Evolutionary conservation across 2,113 vertebrate species (phyloP).

Genomic region (Myrmophylax atrothorax): DNA sequence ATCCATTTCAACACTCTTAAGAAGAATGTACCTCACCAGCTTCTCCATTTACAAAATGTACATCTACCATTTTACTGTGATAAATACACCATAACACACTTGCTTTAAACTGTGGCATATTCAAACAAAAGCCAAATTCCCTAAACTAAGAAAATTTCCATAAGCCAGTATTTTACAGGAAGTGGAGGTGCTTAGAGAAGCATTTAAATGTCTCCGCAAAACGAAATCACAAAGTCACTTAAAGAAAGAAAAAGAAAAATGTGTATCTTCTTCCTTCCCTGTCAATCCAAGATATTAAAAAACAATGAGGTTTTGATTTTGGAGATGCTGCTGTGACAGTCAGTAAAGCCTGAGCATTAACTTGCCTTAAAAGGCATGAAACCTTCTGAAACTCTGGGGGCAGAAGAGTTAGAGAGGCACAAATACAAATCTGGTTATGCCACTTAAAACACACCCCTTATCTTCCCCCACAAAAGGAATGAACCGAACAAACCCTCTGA

Average conservation of each 20-base stretch:
- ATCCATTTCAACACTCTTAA: background rate
- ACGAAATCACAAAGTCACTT: background rate
- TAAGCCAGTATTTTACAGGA: background rate
- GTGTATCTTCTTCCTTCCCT: background rate
- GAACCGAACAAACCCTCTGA: background rate
- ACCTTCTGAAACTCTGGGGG: background rate
- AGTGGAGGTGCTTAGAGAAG: background rate
- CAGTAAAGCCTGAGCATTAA: background rate
- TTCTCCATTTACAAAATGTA: background rate
- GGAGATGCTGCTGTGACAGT: background rate
- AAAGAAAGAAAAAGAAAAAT: background rate
- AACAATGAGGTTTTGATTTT: background rate
- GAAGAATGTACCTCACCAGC: background rate
- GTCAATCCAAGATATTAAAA: background rate
- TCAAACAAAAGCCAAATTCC: background rate
- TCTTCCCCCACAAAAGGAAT: background rate
- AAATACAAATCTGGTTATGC: constrained; percentile 33
- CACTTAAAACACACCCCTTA: constrained; percentile 26
- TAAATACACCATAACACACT: background rate
- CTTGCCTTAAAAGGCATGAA: background rate
- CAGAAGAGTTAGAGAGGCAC: background rate
- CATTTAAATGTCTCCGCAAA: background rate
- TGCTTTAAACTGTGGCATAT: background rate
- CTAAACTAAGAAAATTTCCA: background rate
- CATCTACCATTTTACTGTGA: background rate